Conservation (phyloP, 2,888 invertebrate genomes). For the Limnephilus marmoratus region DNA sequence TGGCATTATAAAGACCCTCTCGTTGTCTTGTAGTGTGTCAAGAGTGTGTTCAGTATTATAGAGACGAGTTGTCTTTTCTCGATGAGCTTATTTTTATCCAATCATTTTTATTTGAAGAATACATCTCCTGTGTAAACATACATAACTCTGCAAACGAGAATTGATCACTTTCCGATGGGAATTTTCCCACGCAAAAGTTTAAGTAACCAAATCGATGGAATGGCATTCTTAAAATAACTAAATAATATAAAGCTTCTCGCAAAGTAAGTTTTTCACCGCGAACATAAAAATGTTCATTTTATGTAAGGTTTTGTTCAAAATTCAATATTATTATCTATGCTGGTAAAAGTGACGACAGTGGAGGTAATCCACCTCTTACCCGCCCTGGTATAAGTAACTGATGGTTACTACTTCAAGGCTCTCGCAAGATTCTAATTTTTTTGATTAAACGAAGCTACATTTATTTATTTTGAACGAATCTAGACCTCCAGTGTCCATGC, state of each 20-base stretch:
- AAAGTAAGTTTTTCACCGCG: background rate
- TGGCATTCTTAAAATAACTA: background rate
- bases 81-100: background rate
- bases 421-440: no score
- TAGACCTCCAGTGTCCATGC: no score
- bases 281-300: background rate
- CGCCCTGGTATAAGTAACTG: no score
- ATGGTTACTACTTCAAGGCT: no score
- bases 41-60: background rate
- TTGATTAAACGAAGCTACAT: no score
- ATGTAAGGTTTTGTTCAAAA: background rate
- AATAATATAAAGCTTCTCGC: background rate
- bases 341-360: no score
- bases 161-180: background rate
- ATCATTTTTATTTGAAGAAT: background rate
- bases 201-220: background rate
- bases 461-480: no score
- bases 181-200: background rate
- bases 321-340: no score
- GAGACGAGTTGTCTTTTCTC: background rate
- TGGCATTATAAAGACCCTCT: no score
- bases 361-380: no score
- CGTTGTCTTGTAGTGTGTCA: no score
- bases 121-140: background rate
- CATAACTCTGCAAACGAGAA: background rate